Evolutionary conservation across 2,113 vertebrate species (phyloP).

Genomic region (Dunckerocampus dactyliophorus): DNA sequence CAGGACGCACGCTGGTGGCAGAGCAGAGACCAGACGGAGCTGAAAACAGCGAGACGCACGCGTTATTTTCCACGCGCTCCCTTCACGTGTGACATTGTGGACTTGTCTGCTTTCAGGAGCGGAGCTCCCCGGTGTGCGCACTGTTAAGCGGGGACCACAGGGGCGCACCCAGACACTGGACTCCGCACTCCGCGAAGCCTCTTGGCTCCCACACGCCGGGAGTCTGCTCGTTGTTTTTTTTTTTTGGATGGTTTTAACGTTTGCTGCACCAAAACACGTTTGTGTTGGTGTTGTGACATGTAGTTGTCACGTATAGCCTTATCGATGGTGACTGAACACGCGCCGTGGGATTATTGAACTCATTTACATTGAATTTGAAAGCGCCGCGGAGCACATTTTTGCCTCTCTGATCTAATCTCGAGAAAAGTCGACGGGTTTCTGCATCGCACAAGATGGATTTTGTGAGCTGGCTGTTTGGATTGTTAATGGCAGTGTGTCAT

Average conservation of each 20-base stretch:
- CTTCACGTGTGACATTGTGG: background rate
- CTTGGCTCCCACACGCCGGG: conserved; percentile 2
- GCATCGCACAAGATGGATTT: conserved; percentile 80
- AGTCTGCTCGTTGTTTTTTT: background rate
- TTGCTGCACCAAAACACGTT: background rate
- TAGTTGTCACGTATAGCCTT: conserved; percentile 23
- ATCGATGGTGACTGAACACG: conserved; percentile 30
- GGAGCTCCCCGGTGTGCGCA: conserved; percentile 33
- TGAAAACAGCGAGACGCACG: conserved; percentile 7
- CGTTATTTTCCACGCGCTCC: background rate
- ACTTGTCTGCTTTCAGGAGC: background rate
- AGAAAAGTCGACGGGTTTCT: conserved; percentile 34
- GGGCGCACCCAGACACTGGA: conserved; percentile 33
- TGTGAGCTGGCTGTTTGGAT: conserved; percentile 74
- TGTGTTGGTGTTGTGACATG: conserved; percentile 30
- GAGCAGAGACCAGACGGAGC: conserved; percentile 24
- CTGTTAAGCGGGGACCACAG: conserved; percentile 23
- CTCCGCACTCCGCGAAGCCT: conserved; percentile 18
- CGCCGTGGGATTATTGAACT: conserved; percentile 36
- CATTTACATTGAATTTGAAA: background rate
- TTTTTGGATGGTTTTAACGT: conserved; percentile 21
- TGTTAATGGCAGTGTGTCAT: conserved; percentile 73
- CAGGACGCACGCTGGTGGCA: conserved; percentile 37
- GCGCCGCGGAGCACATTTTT: conserved; percentile 27
- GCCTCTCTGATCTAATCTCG: conserved; percentile 9